phyloP scores from a whole-genome alignment of 2,113 vertebrate species.

The Pantherophis guttatus region DNA sequence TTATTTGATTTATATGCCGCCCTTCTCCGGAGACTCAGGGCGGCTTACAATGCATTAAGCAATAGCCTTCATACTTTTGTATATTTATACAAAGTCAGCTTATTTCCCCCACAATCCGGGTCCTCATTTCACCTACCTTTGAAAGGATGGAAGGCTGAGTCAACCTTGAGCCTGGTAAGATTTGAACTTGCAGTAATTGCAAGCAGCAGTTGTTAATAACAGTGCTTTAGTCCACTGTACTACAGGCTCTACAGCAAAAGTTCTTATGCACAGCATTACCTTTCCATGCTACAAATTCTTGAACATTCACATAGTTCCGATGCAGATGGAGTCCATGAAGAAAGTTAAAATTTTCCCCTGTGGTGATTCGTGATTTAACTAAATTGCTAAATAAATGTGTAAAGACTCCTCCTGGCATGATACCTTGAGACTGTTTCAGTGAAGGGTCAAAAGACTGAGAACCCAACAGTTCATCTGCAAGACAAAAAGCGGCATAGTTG shows the following conservation, averaged over 20 bases:
- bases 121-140: no score
- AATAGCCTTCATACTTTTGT: no score
- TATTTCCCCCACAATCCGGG: no score
- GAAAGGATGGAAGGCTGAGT: no score
- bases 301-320: constrained; percentile 45
- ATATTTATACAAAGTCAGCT: no score
- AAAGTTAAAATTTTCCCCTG: constrained; percentile 53
- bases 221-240: no score
- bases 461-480: background rate
- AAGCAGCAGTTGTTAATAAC: no score
- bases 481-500: background rate
- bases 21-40: no score
- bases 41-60: no score
- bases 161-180: no score
- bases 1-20: no score
- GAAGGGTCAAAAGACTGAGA: constrained; percentile 19
- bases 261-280: constrained; percentile 28
- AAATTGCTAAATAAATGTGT: constrained; percentile 48
- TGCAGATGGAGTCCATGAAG: constrained; percentile 62
- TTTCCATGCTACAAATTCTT: constrained; percentile 62
- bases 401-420: constrained; percentile 48
- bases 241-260: background rate
- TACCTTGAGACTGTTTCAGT: constrained; percentile 33
- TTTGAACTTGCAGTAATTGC: no score
- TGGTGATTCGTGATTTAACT: constrained; percentile 57